Evolutionary conservation across 2,113 vertebrate species (phyloP), one percentile per base, ranked within the genome.

Genomic region (Thalassarche chlororhynchos): DNA sequence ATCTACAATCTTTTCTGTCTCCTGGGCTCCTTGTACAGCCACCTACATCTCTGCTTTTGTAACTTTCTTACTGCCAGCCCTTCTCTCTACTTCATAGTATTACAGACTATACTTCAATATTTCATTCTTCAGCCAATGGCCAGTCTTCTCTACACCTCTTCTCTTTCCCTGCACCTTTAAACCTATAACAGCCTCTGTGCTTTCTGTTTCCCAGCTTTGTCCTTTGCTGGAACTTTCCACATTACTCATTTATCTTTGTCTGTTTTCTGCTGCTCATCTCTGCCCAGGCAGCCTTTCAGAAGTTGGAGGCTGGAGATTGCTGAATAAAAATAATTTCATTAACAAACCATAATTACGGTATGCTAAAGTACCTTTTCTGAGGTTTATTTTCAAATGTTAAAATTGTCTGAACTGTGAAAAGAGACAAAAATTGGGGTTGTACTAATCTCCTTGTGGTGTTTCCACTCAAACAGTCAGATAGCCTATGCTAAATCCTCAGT

Each of bases 271-370:
- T 75, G 47, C 34, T 95, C 40, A 32, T 65, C n/a, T 80, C 64
- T 84, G 76, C 21, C 54, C 25, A 38, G 72, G 32, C 16, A 85
- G 14, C 34, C 25, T 36, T 26, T 60, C 28, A 57, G 49, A 85
- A 93, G 18, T 2, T 72, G 32, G 54, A 70, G 60, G n/a, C 25
- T 85, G 32, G 12, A 62, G 44, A 42, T 28, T 17, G 25, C 47
- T 26, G 36, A 77, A 76, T 91, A 70, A 89, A 95, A 94, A 92
- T 42, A 60, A n/a, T 90, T 78, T 69, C 42, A 76, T 82, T 97
- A 81, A 28, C 28, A 81, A 92, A 89, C 23, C 13, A 8, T 51
- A 42, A 61, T 91, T 61, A 81, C 20, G 9, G 23, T 61, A 36
- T 24, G 55, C 19, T 60, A n/a, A 80, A 76, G 15, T 55, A 62